Base-by-base conservation (phyloP, 92 coral and sea anemone species). In the Nematostella vectensis region DNA sequence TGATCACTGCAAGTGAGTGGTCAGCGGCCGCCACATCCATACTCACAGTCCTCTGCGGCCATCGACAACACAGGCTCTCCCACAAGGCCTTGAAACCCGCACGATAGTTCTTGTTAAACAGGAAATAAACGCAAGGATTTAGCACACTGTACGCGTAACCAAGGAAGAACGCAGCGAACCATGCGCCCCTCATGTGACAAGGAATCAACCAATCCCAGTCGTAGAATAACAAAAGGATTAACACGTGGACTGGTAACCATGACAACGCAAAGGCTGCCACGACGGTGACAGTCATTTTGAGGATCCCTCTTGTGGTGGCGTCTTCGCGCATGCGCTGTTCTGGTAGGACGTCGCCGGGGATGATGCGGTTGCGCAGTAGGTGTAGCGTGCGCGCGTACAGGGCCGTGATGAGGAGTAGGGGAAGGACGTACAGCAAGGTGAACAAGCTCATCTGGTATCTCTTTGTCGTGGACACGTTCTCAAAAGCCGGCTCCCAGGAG, bases 171-270 rank as follows among this genome's bases (percentile, higher is more conserved):
- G 33, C 59, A 19, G 12, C 59, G n/a, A 54, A 54, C 59, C 59
- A 54, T 4, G 29, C 16, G 4, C 33, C 33, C 2, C 29, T 24
- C 59, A 54, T 25, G 21, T 21, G 36, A 27, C 59, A 54, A 17
- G 59, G 59, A 19, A 54, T 19, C 4, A 17, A 0, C 59, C 59
- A 54, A 39, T 54, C n/a, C 59, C 59, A 54, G 20, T 54, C 17
- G 38, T 25, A 54, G 19, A 54, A 25, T 12, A 29, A 54, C 0
- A 25, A 11, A 31, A 54, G 28, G 11, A 25, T 29, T 10, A 54
- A 10, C 2, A 54, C 21, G 19, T 54, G 59, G 10, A 54, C 59
- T 2, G 59, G 59, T 19, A 36, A 29, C 59, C 59, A 54, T 11
- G 33, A 54, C 0, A 54, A 1, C 10, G 33, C 59, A 19, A 54